Percentiles rank a stretch among this genome's conserved stretches.
Evolutionary conservation across 2,888 invertebrate species (phyloP).

Genomic region (Agrotis exclamationis): DNA sequence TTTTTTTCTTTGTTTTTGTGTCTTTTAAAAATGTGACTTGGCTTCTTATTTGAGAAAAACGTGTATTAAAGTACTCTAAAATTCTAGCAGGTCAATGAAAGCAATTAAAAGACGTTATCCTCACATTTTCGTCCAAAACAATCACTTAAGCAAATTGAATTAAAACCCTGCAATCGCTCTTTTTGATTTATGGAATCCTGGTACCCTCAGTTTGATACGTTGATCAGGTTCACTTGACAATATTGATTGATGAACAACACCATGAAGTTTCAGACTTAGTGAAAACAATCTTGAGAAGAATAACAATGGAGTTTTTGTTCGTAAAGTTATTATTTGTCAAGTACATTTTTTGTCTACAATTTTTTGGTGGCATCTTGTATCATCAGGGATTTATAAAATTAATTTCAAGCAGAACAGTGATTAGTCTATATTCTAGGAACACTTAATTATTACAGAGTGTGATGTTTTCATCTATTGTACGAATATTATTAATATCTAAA

Average conservation of each 20-base stretch:
- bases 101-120: background rate
- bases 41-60: background rate
- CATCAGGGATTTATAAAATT: background rate
- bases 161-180: slow-evolving; percentile 42
- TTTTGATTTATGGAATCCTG: slow-evolving; percentile 53
- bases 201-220: slow-evolving; percentile 28
- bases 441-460: background rate
- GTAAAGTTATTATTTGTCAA: slow-evolving; percentile 8
- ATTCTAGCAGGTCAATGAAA: background rate
- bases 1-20: too few species aligned
- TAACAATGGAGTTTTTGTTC: slow-evolving; percentile 15
- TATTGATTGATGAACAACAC: slow-evolving; percentile 55
- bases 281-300: slow-evolving; percentile 31
- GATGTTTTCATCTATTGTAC: background rate
- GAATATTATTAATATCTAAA: background rate
- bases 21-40: too few species aligned
- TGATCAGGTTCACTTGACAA: slow-evolving; percentile 58
- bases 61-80: background rate
- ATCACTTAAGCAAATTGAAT: slow-evolving; percentile 43
- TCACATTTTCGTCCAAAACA: slow-evolving; percentile 20
- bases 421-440: background rate
- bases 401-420: background rate
- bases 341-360: background rate
- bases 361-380: background rate
- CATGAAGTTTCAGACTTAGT: slow-evolving; percentile 28